Conservation (phyloP, 2,797 vertebrate genomes). For the Thripadectes ignobilis region DNA sequence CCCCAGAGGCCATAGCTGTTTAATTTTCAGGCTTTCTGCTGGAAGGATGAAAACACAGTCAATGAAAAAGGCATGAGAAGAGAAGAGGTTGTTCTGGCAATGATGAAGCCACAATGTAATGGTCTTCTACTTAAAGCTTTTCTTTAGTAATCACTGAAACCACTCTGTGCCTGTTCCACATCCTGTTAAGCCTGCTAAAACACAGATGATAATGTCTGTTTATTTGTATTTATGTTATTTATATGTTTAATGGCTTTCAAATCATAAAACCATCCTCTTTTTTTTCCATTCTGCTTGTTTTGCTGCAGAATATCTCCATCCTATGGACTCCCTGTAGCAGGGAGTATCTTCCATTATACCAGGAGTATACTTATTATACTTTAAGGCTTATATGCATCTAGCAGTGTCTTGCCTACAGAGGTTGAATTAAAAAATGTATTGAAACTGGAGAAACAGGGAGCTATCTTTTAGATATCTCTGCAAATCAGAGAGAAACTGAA, state of each 20-base stretch:
- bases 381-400: not conserved
- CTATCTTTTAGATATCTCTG: not conserved
- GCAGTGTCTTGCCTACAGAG: not conserved
- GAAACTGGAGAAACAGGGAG: not conserved
- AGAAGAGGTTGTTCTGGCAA: not conserved
- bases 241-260: not conserved
- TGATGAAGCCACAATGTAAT: not conserved
- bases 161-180: not conserved
- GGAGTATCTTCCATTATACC: not conserved
- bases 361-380: not conserved
- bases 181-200: not conserved
- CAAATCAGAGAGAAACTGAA: not conserved
- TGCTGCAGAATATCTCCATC: not conserved
- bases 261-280: not conserved
- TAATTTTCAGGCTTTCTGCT: constrained; percentile 74
- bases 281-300: accelerated
- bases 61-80: constrained; percentile 43
- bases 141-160: not conserved
- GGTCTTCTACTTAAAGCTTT: not conserved
- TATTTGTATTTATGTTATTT: not conserved
- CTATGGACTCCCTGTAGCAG: not conserved
- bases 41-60: constrained; percentile 59
- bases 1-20: constrained; percentile 67
- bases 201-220: not conserved
- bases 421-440: not conserved